Evolutionary conservation across 2,113 vertebrate genomes (phyloP).

Genomic region (Tringa solitaria): DNA sequence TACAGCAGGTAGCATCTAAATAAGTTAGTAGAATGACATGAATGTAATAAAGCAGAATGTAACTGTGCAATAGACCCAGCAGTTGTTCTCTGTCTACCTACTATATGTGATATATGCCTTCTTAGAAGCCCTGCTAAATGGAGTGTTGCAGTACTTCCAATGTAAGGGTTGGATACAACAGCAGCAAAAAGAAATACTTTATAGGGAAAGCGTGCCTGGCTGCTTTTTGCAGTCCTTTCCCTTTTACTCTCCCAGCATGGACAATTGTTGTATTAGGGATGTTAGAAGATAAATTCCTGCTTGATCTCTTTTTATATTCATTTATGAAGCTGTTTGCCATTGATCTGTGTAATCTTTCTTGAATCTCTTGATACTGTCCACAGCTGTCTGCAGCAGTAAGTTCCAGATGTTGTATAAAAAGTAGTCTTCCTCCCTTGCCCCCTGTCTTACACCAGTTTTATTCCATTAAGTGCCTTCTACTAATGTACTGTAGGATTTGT

Average conservation of each 20-base stretch:
- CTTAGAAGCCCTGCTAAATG: background rate
- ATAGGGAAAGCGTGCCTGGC: background rate
- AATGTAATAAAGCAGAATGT: background rate
- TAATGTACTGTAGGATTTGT: background rate
- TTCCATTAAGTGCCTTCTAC: background rate
- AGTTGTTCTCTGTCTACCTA: background rate
- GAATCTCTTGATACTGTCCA: background rate
- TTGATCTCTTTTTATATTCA: background rate
- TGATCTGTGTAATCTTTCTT: background rate
- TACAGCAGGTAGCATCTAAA: background rate
- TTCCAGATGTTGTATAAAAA: background rate
- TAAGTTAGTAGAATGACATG: background rate
- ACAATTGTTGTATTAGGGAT: background rate
- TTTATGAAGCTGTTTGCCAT: background rate
- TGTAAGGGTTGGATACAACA: background rate
- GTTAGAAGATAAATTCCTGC: background rate
- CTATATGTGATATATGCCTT: rapidly evolving
- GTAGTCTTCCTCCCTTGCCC: background rate
- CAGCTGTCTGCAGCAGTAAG: background rate
- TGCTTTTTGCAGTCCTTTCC: background rate
- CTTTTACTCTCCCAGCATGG: background rate
- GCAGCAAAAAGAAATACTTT: background rate
- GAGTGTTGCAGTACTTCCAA: background rate
- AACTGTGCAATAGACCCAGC: background rate
- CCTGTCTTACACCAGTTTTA: background rate